These are phyloP conservation scores for Cephus pygmeus DNA, from an alignment of 2,888 invertebrate genomes.

Conservation along the genomic window DNA sequence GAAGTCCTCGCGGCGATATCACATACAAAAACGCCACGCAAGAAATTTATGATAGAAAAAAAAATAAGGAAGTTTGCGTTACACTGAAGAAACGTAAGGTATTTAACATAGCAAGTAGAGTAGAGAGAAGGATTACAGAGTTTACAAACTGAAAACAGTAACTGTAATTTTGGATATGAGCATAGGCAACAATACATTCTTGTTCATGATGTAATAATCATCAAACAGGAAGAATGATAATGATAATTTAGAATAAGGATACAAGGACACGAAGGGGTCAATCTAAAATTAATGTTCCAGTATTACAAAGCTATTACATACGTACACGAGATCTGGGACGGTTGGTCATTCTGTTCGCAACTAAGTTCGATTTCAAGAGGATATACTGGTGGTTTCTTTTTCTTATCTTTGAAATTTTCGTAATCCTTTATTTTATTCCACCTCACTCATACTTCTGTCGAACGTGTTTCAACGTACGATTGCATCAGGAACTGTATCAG, in stretches of 20 bases:
- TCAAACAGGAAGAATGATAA: not conserved
- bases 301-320: not conserved
- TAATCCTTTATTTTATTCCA: not conserved
- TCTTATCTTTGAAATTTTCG: not conserved
- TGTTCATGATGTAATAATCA: not conserved
- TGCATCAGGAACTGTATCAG: slow-evolving; percentile 57
- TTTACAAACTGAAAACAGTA: not conserved
- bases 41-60: not conserved
- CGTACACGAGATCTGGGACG: not conserved
- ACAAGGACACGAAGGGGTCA: not conserved
- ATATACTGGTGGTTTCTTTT: not conserved
- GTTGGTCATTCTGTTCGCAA: not conserved
- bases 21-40: not conserved
- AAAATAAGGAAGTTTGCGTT: not conserved
- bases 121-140: not conserved
- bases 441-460: not conserved
- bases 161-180: not conserved
- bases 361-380: not conserved
- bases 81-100: not conserved
- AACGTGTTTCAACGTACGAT: slow-evolving; percentile 15
- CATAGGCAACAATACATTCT: not conserved
- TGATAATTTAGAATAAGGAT: not conserved
- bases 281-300: not conserved
- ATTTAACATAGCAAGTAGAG: not conserved
- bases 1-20: not conserved